These are phyloP conservation scores for Amphipyra berbera DNA, from an alignment of 2,888 invertebrate genomes.

Conservation along the genomic window DNA sequence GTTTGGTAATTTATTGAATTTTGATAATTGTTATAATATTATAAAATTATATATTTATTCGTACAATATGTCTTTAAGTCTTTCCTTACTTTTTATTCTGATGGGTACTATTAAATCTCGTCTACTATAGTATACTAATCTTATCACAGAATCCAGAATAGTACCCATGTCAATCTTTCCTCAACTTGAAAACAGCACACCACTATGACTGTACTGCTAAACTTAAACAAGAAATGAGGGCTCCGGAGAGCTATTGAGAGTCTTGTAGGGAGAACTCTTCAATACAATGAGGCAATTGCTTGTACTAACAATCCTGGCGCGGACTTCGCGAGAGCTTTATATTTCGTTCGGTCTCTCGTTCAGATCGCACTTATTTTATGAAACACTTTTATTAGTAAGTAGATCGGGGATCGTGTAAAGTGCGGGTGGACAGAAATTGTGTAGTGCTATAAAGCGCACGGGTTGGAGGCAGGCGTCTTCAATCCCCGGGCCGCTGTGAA, in stretches of 20 bases:
- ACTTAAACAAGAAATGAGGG: constrained; percentile 66
- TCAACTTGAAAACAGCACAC: constrained; percentile 40
- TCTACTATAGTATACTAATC: too few relatives aligned
- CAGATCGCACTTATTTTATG: constrained; percentile 53
- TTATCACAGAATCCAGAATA: neutral
- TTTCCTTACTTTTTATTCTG: too few relatives aligned
- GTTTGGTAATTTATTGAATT: constrained; percentile 21
- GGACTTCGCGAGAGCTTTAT: constrained; percentile 30
- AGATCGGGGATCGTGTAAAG: constrained; percentile 69
- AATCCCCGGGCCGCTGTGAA: constrained; percentile 85
- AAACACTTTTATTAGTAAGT: constrained; percentile 71
- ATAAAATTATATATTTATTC: too few relatives aligned
- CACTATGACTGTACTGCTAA: constrained; percentile 27
- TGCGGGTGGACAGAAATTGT: constrained; percentile 75
- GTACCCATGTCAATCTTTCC: constrained; percentile 14
- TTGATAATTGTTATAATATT: neutral
- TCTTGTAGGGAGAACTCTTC: constrained; percentile 63
- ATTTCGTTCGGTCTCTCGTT: constrained; percentile 35
- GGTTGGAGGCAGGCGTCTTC: constrained; percentile 76
- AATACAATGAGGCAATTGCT: constrained; percentile 76
- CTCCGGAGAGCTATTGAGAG: constrained; percentile 61
- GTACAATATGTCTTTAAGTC: too few relatives aligned
- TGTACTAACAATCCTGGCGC: constrained; percentile 68
- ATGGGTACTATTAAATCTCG: too few relatives aligned
- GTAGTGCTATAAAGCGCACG: constrained; percentile 76